These are phyloP conservation scores for Ceratosolen fusciceps DNA, from an alignment of 1,140 invertebrate genomes.

Conservation along the genomic window DNA sequence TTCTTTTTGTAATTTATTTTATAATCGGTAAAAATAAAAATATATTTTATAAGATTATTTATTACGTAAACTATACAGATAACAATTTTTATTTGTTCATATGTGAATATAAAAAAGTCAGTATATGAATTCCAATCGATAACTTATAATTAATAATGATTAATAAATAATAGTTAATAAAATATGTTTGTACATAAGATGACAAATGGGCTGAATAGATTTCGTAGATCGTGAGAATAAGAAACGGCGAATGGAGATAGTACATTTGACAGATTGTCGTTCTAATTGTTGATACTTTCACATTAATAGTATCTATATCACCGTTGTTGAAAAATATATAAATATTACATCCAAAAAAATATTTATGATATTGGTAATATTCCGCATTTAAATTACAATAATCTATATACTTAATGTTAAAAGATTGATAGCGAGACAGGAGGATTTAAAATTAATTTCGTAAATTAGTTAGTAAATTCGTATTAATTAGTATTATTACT, in stretches of 20 bases:
- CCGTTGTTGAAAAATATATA: conserved; percentile 43
- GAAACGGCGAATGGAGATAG: conserved; percentile 2
- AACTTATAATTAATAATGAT: too few relatives aligned
- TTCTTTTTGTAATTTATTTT: too few relatives aligned
- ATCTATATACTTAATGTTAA: conserved; percentile 14
- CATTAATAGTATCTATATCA: conserved; percentile 47
- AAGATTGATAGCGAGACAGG: conserved; percentile 7
- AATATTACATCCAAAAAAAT: conserved; percentile 1
- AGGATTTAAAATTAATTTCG: conserved; percentile 18
- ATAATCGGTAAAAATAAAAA: too few relatives aligned
- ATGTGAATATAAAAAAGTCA: too few relatives aligned
- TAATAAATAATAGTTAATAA: not conserved
- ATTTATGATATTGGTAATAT: conserved; percentile 41
- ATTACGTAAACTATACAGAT: too few relatives aligned
- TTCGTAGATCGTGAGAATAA: conserved; percentile 24
- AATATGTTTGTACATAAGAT: not conserved
- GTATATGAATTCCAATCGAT: too few relatives aligned
- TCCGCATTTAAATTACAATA: conserved; percentile 31
- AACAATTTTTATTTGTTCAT: too few relatives aligned
- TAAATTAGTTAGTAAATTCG: too few relatives aligned
- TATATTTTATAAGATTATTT: too few relatives aligned
- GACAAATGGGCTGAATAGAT: not conserved
- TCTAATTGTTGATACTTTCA: not conserved
- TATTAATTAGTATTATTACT: too few relatives aligned
- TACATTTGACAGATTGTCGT: conserved; percentile 4